Base-by-base conservation (phyloP, 2,797 vertebrate species). In the Falco cherrug region DNA sequence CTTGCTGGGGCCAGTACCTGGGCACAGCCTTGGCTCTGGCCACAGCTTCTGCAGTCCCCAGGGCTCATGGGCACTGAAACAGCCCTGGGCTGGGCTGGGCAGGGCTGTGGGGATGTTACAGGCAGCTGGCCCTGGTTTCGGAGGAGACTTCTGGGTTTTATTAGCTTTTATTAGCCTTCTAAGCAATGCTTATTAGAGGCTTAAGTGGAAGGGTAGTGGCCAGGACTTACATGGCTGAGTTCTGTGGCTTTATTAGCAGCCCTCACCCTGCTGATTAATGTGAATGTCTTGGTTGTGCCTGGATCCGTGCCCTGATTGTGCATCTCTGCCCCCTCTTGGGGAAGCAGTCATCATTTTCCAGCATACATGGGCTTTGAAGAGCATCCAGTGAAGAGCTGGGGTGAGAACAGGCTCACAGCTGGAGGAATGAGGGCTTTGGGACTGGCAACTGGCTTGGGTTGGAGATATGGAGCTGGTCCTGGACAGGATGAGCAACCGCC, bases 81-180 rank as follows among this genome's bases (percentile, higher is more conserved):
- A 3, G 41, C 26, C 47, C 48, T 5, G 26, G 16, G 50, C 17
- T 53, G 29, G 17, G 15, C n/a, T 63, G 35, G 43, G 31, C 56
- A 53, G 53, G 29, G 41, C 35, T 56, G 13, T 1, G 9, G n/a
- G 69, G 11, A 41, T 3, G 0, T 33, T 41, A 21, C 0, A 0
- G 33, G 84, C 67, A 67, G 48, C 47, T 39, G 60, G 56, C 22
- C 7, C 60, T 13, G 56, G 31, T 77, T 39, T 68, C 60, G 54
- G 59, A 60, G 80, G 65, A 84, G 45, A 33, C 47, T 67, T 76
- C 35, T 53, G 91, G 80, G 39, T 10, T 84, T 95, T 51, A 54
- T 56, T 29, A 37, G 39, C 13, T 77, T 63, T 78, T 41, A 73
- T 39, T 5, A 75, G 79, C 39, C 28, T 35, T 70, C 19, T 37